Evolutionary conservation across 2,797 vertebrate genomes (phyloP).

Genomic region (Myotis pilosus): DNA sequence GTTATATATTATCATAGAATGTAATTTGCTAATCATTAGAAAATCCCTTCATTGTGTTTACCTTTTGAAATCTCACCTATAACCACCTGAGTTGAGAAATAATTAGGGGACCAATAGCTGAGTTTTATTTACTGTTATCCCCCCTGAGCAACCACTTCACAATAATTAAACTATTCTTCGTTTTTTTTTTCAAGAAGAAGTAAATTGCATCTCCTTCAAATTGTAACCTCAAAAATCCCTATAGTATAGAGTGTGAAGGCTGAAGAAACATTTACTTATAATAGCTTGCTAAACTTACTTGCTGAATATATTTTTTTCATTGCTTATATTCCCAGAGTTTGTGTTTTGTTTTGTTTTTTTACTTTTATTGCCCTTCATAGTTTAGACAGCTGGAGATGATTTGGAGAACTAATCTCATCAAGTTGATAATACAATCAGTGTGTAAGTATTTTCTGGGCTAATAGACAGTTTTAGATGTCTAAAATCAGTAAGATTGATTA

Average conservation of each 20-base stretch:
- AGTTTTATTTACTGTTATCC: slow-evolving; percentile 43
- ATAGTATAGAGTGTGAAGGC: slow-evolving; percentile 23
- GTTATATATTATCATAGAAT: neutral
- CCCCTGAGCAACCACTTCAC: neutral
- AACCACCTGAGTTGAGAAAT: neutral
- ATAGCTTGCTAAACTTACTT: neutral
- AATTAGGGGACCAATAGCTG: neutral
- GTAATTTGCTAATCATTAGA: neutral
- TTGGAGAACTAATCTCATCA: neutral
- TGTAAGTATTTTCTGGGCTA: neutral
- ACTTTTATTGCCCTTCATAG: neutral
- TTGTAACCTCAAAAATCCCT: slow-evolving; percentile 52
- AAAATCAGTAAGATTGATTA: neutral
- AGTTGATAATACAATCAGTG: neutral
- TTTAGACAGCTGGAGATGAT: neutral
- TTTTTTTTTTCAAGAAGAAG: neutral
- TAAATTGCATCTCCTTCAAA: slow-evolving; percentile 44
- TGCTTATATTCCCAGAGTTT: neutral
- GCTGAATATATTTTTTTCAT: neutral
- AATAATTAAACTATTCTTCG: neutral
- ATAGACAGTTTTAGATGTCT: neutral
- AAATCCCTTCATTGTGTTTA: neutral
- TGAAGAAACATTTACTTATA: neutral
- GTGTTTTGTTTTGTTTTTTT: neutral
- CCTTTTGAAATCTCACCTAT: slow-evolving; percentile 11